Evolutionary conservation across 92 coral and sea anemone genomes (phyloP), one percentile per base, ranked within the genome.

Genomic region (Phenganax marumi): DNA sequence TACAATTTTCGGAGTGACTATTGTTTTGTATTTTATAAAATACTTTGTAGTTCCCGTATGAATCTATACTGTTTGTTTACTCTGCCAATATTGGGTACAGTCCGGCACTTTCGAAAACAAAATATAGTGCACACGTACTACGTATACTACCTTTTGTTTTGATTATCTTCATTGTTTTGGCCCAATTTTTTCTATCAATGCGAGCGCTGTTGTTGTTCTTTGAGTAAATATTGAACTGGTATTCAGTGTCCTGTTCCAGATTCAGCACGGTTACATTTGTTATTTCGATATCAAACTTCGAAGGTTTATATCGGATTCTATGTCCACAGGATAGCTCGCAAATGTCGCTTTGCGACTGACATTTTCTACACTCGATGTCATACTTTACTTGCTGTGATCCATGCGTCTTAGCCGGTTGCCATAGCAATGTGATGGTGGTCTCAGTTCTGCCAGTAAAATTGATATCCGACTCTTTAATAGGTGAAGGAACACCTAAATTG

Each of bases 181-280:
- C 8, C 80, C 80, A 75, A 22, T 53, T 11, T 2, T 21, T 53
- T 54, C 16, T 49, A 75, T 54, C 26, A 10, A 75, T 75, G 14
- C 50, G 65, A 18, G 0, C 3, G 39, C 66, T 75, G 50, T 53
- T 22, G 8, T 86, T 84, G 76, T 75, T 90, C 12, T 87, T 90
- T 8, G 91, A 83, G 78, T 90, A 92, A 46, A 94, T 89, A 23
- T 86, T 56, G 73, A 94, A 94, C 77, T 50, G 75, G 77, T 84
- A 92, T 19, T 18, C 57, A 24, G 89, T 89, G 23, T 64, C 68
- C 49, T 89, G 55, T 10, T 49, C 52, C 76, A 94, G 81, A 8
- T 92, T 90, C 18, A 75, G 49, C 18, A 92, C 86, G 17, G 89
- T 75, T 8, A 88, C 94, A 17, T 69, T 83, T 10, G 79, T 16